These are phyloP conservation scores for Melieria picta DNA, from an alignment of 2,888 invertebrate genomes.

Conservation along the genomic window DNA sequence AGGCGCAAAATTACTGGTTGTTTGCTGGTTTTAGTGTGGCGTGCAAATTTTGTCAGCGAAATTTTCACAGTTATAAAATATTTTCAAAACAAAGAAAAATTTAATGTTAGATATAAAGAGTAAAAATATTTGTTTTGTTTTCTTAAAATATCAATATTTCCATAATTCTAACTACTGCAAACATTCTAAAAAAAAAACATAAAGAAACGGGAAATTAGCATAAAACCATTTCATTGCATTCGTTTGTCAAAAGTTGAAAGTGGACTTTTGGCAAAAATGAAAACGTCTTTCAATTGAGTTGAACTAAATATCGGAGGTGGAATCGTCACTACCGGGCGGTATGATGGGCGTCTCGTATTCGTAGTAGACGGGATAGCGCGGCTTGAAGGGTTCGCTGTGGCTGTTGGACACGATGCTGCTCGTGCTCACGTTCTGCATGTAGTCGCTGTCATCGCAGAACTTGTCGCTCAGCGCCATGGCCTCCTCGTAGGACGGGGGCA, in stretches of 20 bases:
- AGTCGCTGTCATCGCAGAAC: slow-evolving; percentile 62
- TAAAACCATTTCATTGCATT: not conserved
- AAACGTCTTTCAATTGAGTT: not conserved
- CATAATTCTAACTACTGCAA: not conserved
- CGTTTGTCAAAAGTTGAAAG: no score
- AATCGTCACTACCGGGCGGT: slow-evolving; percentile 66
- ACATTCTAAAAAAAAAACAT: not conserved
- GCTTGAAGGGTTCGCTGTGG: slow-evolving; percentile 62
- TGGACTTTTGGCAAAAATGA: not conserved
- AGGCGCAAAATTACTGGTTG: no score
- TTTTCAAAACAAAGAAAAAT: no score
- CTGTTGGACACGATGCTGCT: slow-evolving; percentile 59
- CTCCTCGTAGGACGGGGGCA: slow-evolving; percentile 65
- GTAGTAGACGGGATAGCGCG: slow-evolving; percentile 65
- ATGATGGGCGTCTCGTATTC: slow-evolving; percentile 64
- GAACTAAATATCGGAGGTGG: slow-evolving; percentile 47
- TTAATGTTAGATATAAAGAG: no score
- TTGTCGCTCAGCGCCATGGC: slow-evolving; percentile 64
- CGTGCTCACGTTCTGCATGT: slow-evolving; percentile 62
- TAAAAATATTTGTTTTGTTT: slow-evolving; percentile 10
- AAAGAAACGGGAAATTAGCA: no score
- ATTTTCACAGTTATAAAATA: no score
- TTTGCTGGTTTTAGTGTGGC: slow-evolving; percentile 10
- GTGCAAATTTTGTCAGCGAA: slow-evolving; percentile 24
- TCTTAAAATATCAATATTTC: not conserved